A percentile compares a stretch with the other conserved stretches of the same genome.
These are phyloP conservation scores for Apantesis nais DNA, from an alignment of 2,888 invertebrate genomes.

Conservation along the genomic window DNA sequence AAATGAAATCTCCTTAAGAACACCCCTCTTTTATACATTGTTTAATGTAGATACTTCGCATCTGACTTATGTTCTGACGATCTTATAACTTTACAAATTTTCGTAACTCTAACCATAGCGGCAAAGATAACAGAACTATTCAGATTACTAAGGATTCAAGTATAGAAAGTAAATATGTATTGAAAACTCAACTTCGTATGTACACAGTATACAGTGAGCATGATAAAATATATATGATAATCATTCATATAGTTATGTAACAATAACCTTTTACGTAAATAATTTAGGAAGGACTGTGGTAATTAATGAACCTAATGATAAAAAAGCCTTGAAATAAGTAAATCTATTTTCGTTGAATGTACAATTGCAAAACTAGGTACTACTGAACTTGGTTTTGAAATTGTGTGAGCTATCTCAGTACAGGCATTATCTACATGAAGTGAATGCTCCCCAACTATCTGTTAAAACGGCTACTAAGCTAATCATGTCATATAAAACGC, in stretches of 20 bases:
- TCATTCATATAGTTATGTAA: not conserved
- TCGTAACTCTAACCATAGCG: not conserved
- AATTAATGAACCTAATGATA: not conserved
- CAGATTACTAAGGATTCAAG: not conserved
- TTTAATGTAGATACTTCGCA: slow-evolving; percentile 40
- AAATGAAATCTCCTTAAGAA: slow-evolving; percentile 60
- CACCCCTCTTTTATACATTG: slow-evolving; percentile 56
- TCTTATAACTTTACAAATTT: slow-evolving; percentile 22
- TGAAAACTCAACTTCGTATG: too few species aligned
- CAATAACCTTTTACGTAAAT: not conserved
- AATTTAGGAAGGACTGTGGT: not conserved
- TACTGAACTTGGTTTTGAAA: too few species aligned
- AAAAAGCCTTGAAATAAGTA: not conserved
- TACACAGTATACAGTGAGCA: too few species aligned
- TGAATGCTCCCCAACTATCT: slow-evolving; percentile 44
- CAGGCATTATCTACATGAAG: slow-evolving; percentile 31
- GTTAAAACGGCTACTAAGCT: slow-evolving; percentile 51
- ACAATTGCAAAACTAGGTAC: not conserved
- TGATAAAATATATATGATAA: not conserved
- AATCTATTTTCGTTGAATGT: not conserved
- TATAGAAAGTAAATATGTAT: not conserved
- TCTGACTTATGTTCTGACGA: slow-evolving; percentile 30
- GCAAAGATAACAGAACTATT: not conserved
- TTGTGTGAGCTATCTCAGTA: too few species aligned
- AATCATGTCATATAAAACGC: slow-evolving; percentile 70